These are phyloP conservation scores for Parazoanthus swiftii DNA, from an alignment of 92 coral and sea anemone genomes.

Conservation along the genomic window DNA sequence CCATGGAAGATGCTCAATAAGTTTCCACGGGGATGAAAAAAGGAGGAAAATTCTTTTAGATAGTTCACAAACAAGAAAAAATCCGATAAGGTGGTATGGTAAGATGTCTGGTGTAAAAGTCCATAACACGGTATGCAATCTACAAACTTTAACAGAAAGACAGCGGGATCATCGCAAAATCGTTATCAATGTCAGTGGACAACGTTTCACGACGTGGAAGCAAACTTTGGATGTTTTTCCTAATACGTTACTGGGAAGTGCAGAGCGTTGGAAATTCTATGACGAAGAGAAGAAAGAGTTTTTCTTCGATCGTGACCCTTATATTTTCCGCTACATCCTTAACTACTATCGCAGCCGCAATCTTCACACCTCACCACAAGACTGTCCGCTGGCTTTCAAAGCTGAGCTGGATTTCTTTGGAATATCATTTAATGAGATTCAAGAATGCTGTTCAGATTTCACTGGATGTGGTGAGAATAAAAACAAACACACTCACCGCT, in stretches of 20 bases:
- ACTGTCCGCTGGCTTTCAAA: constrained; percentile 80
- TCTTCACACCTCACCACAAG: constrained; percentile 76
- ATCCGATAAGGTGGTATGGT: neutral
- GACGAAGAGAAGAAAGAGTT: constrained; percentile 74
- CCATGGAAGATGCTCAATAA: neutral
- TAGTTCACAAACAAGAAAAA: neutral
- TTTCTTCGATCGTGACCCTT: constrained; percentile 89
- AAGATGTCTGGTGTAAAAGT: neutral
- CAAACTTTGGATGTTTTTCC: constrained; percentile 66
- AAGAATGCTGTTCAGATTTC: constrained; percentile 69
- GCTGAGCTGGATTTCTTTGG: constrained; percentile 91
- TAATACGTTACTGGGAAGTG: constrained; percentile 82
- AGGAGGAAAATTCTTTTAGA: neutral
- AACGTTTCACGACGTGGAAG: constrained; percentile 61
- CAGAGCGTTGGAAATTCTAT: constrained; percentile 57
- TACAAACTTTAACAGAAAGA: neutral
- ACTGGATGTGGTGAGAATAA: constrained; percentile 43
- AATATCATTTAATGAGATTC: constrained; percentile 68
- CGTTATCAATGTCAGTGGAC: constrained; percentile 85
- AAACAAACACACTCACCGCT: constrained; percentile 38
- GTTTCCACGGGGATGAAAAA: neutral
- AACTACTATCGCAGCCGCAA: constrained; percentile 80
- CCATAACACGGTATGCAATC: neutral
- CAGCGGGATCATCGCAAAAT: constrained; percentile 40
- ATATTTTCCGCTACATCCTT: constrained; percentile 83